Evolutionary conservation across 1,140 invertebrate species (phyloP), one percentile per base, ranked within the genome.

Genomic region (Antheraea mylitta): DNA sequence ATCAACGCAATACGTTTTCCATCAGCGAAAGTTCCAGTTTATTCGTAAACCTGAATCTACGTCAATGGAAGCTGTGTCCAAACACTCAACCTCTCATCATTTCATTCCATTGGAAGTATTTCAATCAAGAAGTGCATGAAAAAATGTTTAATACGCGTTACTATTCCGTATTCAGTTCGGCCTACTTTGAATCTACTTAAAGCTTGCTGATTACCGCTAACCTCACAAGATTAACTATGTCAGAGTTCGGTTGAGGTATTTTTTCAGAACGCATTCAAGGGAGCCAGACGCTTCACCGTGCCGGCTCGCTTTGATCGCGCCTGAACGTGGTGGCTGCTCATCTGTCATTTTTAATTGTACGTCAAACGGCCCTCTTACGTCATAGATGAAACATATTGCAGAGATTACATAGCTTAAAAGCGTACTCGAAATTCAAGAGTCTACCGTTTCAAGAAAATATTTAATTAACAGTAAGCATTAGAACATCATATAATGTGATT

Each of bases 331-430:
- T 82, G 74, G 62, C 70, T 53, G 68, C 71, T 85, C 85, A 90
- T 90, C 86, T 85, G 88, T 90, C 88, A 90, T 90, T 90, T 90
- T 89, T 90, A 90, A 90, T 90, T 90, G 88, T 82, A 74, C 88
- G 88, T 90, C 88, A 90, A 85, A 85, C 79, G 77, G 78, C 67
- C 68, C 69, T 76, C 71, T 77, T 68, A 77, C 9, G 5, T 61
- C 30, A 36, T 61, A 61, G 60, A 61, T 61, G 30, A 61, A 22
- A 61, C 9, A 30, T 61, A 13, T 53, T 53, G 13, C 45, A 53
- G 45, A 53, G 5, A 53, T 2, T 13, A 13, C 11, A 16, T 13
- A 53, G 11, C 13, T 53, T 53, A 30, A 30, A 4, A 30, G 22
- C 22, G 22, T 30, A 30, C 22, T 30, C 1, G 22, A 2, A 30